Conservation (phyloP, 2,888 invertebrate species). For the Troides aeacus region DNA sequence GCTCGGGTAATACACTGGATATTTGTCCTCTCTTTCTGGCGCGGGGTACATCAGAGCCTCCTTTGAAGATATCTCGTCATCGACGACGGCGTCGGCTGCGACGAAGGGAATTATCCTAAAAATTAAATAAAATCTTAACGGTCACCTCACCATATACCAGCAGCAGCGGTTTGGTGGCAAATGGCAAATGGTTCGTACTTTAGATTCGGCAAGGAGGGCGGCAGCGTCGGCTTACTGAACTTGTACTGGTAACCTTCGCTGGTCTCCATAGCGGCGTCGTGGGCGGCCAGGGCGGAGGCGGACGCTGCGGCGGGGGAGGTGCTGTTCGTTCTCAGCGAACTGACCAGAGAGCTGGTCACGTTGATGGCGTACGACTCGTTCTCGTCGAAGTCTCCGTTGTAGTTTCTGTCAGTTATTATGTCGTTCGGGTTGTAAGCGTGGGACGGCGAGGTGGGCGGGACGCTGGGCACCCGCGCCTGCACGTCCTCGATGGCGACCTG, state of each 20-base stretch:
- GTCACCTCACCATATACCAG: background rate
- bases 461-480: conserved; percentile 53
- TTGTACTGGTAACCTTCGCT: conserved; percentile 84
- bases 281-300: conserved; percentile 45
- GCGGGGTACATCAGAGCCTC: conserved; percentile 56
- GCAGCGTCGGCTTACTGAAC: conserved; percentile 85
- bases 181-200: conserved; percentile 67
- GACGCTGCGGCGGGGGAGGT: conserved; percentile 44
- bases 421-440: conserved; percentile 63
- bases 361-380: conserved; percentile 79
- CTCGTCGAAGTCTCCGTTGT: conserved; percentile 63
- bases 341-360: conserved; percentile 78
- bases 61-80: conserved; percentile 70
- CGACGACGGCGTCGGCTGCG: conserved; percentile 89
- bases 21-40: conserved; percentile 65
- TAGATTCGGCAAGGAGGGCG: conserved; percentile 90
- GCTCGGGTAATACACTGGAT: conserved; percentile 64
- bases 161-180: background rate
- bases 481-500: conserved; percentile 43
- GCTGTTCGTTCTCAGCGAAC: conserved; percentile 72
- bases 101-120: conserved; percentile 91
- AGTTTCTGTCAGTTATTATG: conserved; percentile 63
- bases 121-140: conserved; percentile 39
- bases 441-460: conserved; percentile 51
- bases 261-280: conserved; percentile 77